Conservation (phyloP, 2,797 vertebrate species). For the Lophius americanus region DNA sequence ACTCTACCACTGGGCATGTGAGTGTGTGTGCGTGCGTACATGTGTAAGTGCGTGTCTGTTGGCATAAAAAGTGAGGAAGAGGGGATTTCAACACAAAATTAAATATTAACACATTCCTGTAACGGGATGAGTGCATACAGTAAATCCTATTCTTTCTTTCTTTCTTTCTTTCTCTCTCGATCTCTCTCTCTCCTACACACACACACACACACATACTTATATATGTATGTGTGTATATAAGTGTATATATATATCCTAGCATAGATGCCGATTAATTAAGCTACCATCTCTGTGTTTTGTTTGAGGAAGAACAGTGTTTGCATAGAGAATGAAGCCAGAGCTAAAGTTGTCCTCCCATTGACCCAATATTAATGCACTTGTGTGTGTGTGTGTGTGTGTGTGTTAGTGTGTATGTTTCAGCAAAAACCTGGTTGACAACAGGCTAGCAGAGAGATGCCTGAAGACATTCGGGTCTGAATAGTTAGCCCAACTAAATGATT, state of each 20-base stretch:
- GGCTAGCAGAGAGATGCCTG: background rate
- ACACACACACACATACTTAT: too few species aligned
- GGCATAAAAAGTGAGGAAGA: too few species aligned
- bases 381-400: slow-evolving; percentile 30
- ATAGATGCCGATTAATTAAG: too few species aligned
- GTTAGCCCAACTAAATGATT: too few species aligned
- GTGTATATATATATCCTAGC: too few species aligned
- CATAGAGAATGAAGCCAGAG: slow-evolving; percentile 18
- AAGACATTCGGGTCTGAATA: background rate
- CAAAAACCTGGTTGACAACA: slow-evolving; percentile 38
- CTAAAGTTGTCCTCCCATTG: slow-evolving; percentile 58
- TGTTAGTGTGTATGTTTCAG: slow-evolving; percentile 12
- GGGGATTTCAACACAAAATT: too few species aligned
- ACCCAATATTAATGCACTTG: slow-evolving; percentile 26
- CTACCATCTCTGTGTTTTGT: slow-evolving; percentile 1
- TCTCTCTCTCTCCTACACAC: background rate
- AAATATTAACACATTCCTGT: background rate
- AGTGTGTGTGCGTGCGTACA: slow-evolving; percentile 2
- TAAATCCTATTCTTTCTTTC: too few species aligned
- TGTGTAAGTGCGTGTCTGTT: background rate
- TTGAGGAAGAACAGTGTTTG: slow-evolving; percentile 8
- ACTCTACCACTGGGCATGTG: background rate
- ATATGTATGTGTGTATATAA: too few species aligned
- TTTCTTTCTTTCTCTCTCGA: background rate
- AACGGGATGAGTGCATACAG: background rate